Percentiles rank a stretch among this genome's conserved stretches.
These are phyloP conservation scores for Drosophila bunnanda DNA, from an alignment of 2,888 invertebrate species.

Conservation along the genomic window DNA sequence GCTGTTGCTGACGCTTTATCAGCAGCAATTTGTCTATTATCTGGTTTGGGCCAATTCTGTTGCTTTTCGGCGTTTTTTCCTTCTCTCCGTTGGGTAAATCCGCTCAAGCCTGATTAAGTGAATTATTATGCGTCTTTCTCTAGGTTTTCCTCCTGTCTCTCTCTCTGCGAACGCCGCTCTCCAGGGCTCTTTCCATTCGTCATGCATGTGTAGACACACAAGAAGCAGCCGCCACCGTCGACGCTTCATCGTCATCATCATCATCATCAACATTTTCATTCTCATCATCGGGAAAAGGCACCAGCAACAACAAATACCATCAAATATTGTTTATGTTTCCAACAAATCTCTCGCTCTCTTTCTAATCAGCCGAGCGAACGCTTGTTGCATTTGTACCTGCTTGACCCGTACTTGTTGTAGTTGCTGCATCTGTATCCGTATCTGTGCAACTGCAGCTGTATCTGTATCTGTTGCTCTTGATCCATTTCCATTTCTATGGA, in stretches of 20 bases:
- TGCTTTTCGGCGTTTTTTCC: conserved; percentile 31
- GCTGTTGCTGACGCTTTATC: conserved; percentile 62
- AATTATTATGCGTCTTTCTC: conserved; percentile 64
- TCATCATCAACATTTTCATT: conserved; percentile 14
- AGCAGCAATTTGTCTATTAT: conserved; percentile 73
- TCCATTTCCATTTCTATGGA: conserved; percentile 77
- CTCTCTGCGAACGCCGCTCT: conserved; percentile 6
- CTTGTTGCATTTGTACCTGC: conserved; percentile 80
- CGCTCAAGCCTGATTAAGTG: conserved; percentile 79
- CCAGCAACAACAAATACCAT: conserved; percentile 48
- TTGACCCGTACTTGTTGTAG: conserved; percentile 62
- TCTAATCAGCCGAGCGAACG: conserved; percentile 75
- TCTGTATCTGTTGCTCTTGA: conserved; percentile 71
- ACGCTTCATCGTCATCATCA: conserved; percentile 30
- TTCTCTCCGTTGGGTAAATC: conserved; percentile 66
- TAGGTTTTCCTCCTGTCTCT: conserved; percentile 16
- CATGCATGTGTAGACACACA: conserved; percentile 76
- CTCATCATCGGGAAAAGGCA: conserved; percentile 15
- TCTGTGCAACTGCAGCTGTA: conserved; percentile 14
- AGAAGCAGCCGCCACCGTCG: conserved; percentile 66
- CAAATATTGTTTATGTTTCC: conserved; percentile 78
- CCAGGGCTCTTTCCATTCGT: conserved; percentile 55
- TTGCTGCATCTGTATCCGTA: conserved; percentile 13
- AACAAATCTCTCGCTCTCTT: conserved; percentile 70
- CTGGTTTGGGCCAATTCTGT: conserved; percentile 63